Conservation (phyloP, 2,797 vertebrate species). For the Anas acuta region DNA sequence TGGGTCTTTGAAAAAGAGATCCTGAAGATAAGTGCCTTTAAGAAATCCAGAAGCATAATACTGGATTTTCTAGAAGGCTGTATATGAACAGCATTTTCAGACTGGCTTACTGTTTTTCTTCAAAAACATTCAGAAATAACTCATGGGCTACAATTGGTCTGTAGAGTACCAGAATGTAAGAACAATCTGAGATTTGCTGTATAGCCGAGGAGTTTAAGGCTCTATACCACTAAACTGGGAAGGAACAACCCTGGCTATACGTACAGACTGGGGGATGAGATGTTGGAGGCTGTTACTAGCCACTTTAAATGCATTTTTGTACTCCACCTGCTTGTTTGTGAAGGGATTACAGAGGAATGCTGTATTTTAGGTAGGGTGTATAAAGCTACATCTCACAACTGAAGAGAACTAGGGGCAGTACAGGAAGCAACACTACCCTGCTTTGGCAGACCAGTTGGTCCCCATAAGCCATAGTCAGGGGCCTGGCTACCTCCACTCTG, state of each 20-base stretch:
- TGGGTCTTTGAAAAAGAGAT: background rate
- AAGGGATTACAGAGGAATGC: background rate
- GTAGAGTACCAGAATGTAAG: background rate
- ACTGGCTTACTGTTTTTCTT: background rate
- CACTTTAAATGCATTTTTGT: background rate
- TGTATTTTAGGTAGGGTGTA: background rate
- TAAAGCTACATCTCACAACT: background rate
- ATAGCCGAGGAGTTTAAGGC: background rate
- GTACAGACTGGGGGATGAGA: too few relatives aligned
- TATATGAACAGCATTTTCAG: background rate
- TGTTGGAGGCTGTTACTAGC: background rate
- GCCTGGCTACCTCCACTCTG: background rate
- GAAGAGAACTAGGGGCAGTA: background rate
- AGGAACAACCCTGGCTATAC: too few relatives aligned
- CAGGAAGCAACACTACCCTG: accelerated
- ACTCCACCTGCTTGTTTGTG: background rate
- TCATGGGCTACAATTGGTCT: background rate
- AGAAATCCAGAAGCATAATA: background rate
- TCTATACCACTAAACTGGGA: background rate
- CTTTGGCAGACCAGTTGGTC: background rate
- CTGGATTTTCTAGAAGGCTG: background rate
- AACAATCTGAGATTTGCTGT: background rate
- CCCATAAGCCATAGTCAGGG: background rate
- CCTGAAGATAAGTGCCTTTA: background rate
- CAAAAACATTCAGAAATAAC: background rate